Evolutionary conservation across 2,113 vertebrate species (phyloP).

Genomic region (Microcebus lehilahytsara): DNA sequence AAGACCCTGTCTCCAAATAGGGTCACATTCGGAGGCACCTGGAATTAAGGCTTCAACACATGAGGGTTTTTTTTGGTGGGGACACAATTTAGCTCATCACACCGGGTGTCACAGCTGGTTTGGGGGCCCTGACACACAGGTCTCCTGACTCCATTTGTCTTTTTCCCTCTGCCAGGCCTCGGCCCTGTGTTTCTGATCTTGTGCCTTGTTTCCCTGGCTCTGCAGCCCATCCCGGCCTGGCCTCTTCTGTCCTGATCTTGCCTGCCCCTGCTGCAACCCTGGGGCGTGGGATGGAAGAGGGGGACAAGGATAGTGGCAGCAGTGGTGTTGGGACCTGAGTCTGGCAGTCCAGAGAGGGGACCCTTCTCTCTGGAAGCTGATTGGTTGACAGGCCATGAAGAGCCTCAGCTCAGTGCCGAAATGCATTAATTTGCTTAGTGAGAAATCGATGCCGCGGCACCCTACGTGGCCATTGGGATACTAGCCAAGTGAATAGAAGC

Average conservation of each 20-base stretch:
- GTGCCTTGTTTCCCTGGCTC: neutral
- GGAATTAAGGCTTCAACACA: neutral
- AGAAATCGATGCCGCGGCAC: neutral
- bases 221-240: neutral
- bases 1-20: neutral
- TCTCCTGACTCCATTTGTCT: neutral
- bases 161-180: neutral
- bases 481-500: neutral
- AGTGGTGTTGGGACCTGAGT: accelerated
- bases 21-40: neutral
- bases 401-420: neutral
- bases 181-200: neutral
- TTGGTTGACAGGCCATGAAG: neutral
- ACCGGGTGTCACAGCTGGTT: neutral
- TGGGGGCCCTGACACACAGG: neutral
- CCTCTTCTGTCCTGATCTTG: neutral
- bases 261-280: neutral
- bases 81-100: neutral
- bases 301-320: neutral
- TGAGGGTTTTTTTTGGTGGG: too few species aligned
- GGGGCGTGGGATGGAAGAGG: accelerated
- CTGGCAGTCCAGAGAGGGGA: neutral
- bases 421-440: neutral
- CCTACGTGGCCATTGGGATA: neutral
- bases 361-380: neutral